A percentile compares a stretch with the other conserved stretches of the same genome.
Evolutionary conservation across 2,113 vertebrate species (phyloP).

Genomic region (Notechis scutatus): DNA sequence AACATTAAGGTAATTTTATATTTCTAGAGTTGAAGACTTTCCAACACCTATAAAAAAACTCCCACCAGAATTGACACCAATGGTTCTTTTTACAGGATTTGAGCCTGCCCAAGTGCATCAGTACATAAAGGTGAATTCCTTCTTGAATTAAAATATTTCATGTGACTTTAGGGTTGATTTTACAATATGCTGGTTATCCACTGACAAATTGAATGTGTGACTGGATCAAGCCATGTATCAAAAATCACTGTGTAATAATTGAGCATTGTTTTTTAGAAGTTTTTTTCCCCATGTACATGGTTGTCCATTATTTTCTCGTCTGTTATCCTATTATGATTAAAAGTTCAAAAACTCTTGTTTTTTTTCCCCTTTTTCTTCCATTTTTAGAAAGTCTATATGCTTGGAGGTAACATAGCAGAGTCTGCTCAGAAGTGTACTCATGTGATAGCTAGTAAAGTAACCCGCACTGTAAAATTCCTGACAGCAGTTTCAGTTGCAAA

Average conservation of each 20-base stretch:
- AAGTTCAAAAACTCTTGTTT: constrained; percentile 1
- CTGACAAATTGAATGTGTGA: not conserved
- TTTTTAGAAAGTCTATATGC: constrained; percentile 85
- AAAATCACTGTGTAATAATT: not conserved
- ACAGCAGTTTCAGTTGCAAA: constrained; percentile 91
- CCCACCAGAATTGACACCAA: constrained; percentile 83
- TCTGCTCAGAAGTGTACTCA: constrained; percentile 88
- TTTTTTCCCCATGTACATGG: too few relatives aligned
- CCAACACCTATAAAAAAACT: constrained; percentile 87
- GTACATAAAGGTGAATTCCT: constrained; percentile 83
- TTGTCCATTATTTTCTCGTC: not conserved
- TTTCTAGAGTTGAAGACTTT: constrained; percentile 84
- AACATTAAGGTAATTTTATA: not conserved
- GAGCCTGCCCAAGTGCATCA: constrained; percentile 88
- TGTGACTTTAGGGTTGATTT: not conserved
- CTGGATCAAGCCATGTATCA: not conserved
- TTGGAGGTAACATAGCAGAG: constrained; percentile 90
- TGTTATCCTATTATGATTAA: not conserved
- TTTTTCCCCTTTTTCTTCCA: not conserved
- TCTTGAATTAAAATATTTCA: not conserved
- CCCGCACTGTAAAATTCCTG: constrained; percentile 93
- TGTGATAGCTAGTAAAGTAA: constrained; percentile 90
- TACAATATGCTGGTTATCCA: not conserved
- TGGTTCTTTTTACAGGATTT: constrained; percentile 93
- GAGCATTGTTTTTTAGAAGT: not conserved